These are phyloP conservation scores for Acholoe squamosa DNA, from an alignment of 2,888 invertebrate genomes.

Conservation along the genomic window DNA sequence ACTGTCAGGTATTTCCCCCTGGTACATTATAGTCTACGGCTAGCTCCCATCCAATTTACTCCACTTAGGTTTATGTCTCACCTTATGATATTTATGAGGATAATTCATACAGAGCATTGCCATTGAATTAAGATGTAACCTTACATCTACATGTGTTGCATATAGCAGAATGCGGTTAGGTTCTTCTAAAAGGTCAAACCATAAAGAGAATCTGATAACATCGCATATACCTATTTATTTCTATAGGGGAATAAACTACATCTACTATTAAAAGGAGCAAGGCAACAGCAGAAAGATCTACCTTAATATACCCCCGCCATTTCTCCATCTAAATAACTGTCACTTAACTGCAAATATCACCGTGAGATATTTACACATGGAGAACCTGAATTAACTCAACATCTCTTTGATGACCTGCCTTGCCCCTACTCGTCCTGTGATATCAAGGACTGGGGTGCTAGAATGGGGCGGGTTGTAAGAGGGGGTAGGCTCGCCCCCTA, in stretches of 20 bases:
- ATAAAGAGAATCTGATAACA: background rate
- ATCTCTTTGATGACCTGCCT: background rate
- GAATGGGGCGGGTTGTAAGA: background rate
- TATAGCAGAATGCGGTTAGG: background rate
- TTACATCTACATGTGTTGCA: background rate
- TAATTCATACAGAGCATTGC: background rate
- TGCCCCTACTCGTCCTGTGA: background rate
- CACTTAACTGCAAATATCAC: background rate
- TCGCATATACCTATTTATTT: background rate
- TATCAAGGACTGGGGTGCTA: background rate
- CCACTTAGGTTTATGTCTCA: background rate
- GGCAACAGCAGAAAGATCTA: background rate
- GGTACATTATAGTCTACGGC: background rate
- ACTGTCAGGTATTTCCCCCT: background rate
- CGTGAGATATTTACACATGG: background rate
- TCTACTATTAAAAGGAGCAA: background rate
- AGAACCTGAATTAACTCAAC: background rate
- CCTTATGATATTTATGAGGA: too few relatives aligned
- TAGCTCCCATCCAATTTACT: background rate
- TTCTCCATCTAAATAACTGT: too few relatives aligned
- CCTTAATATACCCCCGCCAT: too few relatives aligned
- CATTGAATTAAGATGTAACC: background rate
- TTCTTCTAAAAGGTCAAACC: background rate
- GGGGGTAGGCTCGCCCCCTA: conserved; percentile 14
- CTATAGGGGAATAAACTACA: background rate